A percentile compares a stretch with the other conserved stretches of the same genome.
phyloP scores from a whole-genome alignment of 2,888 invertebrate species.

The Perdita meconis region DNA sequence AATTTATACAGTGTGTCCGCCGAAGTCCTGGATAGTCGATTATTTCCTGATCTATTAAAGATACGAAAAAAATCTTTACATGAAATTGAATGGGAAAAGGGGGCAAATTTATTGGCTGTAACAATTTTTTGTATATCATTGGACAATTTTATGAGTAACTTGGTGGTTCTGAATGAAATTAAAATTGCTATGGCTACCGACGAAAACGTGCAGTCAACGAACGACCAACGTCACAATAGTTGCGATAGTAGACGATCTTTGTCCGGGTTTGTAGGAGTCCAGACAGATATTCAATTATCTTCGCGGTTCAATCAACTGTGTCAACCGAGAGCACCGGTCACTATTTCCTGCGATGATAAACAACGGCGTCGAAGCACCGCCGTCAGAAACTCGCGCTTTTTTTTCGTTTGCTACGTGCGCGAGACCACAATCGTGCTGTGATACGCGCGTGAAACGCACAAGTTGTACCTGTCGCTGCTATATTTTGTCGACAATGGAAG shows the following conservation, averaged over 20 bases:
- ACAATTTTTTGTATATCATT: too few species aligned
- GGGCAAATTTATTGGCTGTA: too few species aligned
- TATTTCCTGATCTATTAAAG: too few species aligned
- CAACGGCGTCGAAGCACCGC: slow-evolving; percentile 9
- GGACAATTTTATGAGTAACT: too few species aligned
- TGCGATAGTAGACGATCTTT: slow-evolving; percentile 25
- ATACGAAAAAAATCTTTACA: too few species aligned
- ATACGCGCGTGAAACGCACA: slow-evolving; percentile 20
- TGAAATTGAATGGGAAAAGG: too few species aligned
- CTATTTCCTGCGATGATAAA: slow-evolving; percentile 19
- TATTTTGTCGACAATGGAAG: too few species aligned
- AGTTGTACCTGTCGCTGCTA: background rate
- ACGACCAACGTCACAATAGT: slow-evolving; percentile 7
- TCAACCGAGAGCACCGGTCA: slow-evolving; percentile 2
- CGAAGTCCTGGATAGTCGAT: too few species aligned
- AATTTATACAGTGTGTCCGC: too few species aligned
- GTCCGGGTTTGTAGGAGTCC: slow-evolving; percentile 20
- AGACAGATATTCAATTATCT: slow-evolving; percentile 40
- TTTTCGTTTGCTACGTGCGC: background rate
- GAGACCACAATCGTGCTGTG: background rate
- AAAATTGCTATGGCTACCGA: background rate
- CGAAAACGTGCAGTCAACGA: background rate
- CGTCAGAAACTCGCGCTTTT: background rate
- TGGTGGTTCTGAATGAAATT: background rate
- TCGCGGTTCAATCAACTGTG: slow-evolving; percentile 42